Evolutionary conservation across 2,888 invertebrate species (phyloP), one percentile per base, ranked within the genome.

Genomic region (Sceliomorpha sp.): DNA sequence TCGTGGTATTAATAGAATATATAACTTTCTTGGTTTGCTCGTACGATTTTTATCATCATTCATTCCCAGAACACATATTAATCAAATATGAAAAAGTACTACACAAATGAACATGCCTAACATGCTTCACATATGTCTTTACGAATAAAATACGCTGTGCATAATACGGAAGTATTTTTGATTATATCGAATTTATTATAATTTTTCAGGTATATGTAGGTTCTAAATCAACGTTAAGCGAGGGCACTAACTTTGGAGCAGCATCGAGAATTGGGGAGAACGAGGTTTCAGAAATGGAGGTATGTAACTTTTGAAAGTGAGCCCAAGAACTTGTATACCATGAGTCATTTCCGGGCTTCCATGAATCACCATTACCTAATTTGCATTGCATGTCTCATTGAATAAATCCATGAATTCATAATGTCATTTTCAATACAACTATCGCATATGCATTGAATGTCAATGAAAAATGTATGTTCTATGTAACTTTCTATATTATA

Each of bases 181-280:
- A n/a, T n/a, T n/a, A n/a, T n/a, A n/a, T n/a, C n/a, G n/a, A n/a
- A n/a, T n/a, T n/a, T n/a, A n/a, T 36, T 13, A 48, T 31, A 20
- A 50, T 62, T 14, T 78, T 75, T 73, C 77, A 88, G 87, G 86
- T 87, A 48, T 87, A 87, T 75, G 88, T 88, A 81, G 86, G 86
- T 76, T 80, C 86, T 50, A 88, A 85, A 73, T 85, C 86, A 53
- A 81, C 83, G 39, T 62, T 84, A 74, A 79, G 78, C 47, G 86
- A 87, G 73, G 86, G 87, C 73, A 77, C 84, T 69, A 86, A 79
- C 73, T 85, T 84, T 73, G 83, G 78, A 73, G 70, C 81, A 62
- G 72, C 77, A 56, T 69, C 78, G 50, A 83, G 80, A 76, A 74
- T 79, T 68, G 77, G 79, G 70, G 87, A 87, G 78, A 87, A 79